phyloP scores from a whole-genome alignment of 2,888 invertebrate species.

The Elysia crispata region DNA sequence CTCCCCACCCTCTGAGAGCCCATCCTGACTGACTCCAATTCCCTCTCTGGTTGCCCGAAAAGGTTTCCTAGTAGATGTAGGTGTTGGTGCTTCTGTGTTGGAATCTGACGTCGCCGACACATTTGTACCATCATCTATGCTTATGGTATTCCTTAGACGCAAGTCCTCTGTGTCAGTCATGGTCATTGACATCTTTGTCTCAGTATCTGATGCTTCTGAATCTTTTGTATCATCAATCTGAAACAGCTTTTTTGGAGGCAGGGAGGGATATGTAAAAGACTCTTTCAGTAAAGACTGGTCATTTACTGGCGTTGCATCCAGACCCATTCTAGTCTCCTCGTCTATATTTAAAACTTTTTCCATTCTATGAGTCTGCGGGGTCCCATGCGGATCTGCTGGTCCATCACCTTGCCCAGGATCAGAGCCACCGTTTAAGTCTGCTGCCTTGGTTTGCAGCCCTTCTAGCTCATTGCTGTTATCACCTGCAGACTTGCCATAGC shows the following conservation, averaged over 20 bases:
- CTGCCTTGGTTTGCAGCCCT: background rate
- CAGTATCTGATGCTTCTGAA: slow-evolving; percentile 38
- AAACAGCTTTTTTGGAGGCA: slow-evolving; percentile 46
- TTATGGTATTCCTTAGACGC: slow-evolving; percentile 46
- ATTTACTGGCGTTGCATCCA: slow-evolving; percentile 44
- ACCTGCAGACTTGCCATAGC: background rate
- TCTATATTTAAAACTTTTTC: slow-evolving; percentile 51
- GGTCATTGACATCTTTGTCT: slow-evolving; percentile 43
- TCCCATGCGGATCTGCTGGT: background rate
- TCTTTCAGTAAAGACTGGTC: background rate
- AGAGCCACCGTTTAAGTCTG: background rate
- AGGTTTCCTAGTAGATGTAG: slow-evolving; percentile 27
- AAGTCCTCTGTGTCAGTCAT: slow-evolving; percentile 47
- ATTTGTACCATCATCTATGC: slow-evolving; percentile 47
- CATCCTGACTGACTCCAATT: slow-evolving; percentile 30
- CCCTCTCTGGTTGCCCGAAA: slow-evolving; percentile 29
- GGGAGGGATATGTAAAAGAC: slow-evolving; percentile 30
- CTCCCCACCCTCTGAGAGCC: slow-evolving; percentile 34
- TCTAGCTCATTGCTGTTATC: background rate
- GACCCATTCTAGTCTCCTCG: slow-evolving; percentile 53
- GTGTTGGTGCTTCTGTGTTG: slow-evolving; percentile 36
- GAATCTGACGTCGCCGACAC: slow-evolving; percentile 47
- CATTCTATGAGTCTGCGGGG: slow-evolving; percentile 32
- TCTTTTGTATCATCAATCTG: slow-evolving; percentile 46
- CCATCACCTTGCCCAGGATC: slow-evolving; percentile 42